phyloP scores from a whole-genome alignment of 2,888 invertebrate species.

The Mesochorus sp. region DNA sequence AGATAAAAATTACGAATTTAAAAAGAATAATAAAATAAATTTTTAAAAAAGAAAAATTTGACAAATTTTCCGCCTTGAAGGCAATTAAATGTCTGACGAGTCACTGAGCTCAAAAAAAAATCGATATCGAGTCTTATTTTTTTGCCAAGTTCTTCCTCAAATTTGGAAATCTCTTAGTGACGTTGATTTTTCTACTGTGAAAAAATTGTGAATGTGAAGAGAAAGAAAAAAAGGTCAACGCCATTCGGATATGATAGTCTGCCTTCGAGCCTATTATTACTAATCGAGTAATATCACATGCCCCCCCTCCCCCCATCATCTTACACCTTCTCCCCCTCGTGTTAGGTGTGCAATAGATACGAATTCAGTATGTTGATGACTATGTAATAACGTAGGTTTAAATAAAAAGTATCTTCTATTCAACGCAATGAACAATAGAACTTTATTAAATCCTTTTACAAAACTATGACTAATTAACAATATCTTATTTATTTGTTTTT shows the following conservation, averaged over 20 bases:
- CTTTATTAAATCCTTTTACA: constrained; percentile 18
- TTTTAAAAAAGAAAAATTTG: neutral
- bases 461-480: neutral
- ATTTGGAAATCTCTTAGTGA: constrained; percentile 18
- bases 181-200: neutral
- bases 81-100: neutral
- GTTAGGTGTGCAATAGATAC: constrained; percentile 57
- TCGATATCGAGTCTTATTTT: neutral
- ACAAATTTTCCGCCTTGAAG: neutral
- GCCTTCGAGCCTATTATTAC: constrained; percentile 51
- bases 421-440: constrained; percentile 1
- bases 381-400: constrained; percentile 61
- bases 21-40: neutral
- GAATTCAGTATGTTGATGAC: constrained; percentile 57
- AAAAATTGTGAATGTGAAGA: neutral
- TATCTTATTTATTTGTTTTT: neutral
- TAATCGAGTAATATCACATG: constrained; percentile 39
- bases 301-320: too few species aligned
- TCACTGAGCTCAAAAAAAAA: neutral
- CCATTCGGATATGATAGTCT: constrained; percentile 39
- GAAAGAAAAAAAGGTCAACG: constrained; percentile 8
- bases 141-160: neutral
- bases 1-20: neutral
- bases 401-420: constrained; percentile 56
- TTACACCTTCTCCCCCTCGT: too few species aligned